Evolutionary conservation across 2,113 vertebrate genomes (phyloP).

Genomic region (Dromaius novaehollandiae): DNA sequence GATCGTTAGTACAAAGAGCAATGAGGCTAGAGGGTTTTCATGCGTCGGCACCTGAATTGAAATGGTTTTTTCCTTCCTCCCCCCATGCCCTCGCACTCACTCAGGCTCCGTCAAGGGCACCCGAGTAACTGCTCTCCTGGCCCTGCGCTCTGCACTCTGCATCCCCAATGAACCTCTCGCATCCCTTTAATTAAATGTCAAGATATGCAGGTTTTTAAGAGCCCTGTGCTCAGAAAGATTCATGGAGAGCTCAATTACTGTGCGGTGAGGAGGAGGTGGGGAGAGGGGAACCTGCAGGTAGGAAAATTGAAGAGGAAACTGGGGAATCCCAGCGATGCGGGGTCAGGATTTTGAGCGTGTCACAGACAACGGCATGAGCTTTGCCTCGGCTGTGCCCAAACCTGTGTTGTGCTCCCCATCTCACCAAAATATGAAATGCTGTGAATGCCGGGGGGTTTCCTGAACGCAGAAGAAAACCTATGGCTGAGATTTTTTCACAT

Average conservation of each 20-base stretch:
- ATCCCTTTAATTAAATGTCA: slow-evolving; percentile 61
- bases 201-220: background rate
- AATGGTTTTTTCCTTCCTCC: background rate
- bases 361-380: background rate
- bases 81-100: rapidly evolving
- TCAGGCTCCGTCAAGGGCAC: background rate
- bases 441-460: background rate
- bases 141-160: background rate
- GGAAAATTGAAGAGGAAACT: background rate
- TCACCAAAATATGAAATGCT: rapidly evolving
- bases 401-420: background rate
- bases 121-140: background rate
- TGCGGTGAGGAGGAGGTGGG: background rate
- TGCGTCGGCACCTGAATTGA: background rate
- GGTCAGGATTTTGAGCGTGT: background rate
- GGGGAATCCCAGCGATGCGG: background rate
- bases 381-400: background rate
- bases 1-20: background rate
- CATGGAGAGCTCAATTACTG: background rate
- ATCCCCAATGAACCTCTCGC: background rate
- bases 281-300: background rate
- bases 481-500: background rate
- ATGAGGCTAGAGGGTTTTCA: background rate
- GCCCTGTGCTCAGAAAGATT: background rate
- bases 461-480: background rate